phyloP scores from a whole-genome alignment of 2,113 vertebrate genomes.

The Atractosteus spatula region DNA sequence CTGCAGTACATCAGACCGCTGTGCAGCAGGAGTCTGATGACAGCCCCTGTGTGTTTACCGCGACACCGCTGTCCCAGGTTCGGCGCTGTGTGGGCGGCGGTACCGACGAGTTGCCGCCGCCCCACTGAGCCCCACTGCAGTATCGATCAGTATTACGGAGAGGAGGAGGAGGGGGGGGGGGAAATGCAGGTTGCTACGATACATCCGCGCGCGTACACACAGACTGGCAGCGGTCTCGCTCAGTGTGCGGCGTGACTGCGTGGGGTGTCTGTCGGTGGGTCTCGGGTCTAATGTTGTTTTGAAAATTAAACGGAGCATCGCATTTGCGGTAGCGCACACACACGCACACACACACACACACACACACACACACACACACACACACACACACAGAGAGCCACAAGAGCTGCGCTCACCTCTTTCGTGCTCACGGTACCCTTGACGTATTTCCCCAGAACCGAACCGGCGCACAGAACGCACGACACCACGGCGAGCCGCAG shows the following conservation, averaged over 20 bases:
- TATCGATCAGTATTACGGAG: constrained; percentile 19
- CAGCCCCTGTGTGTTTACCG: neutral
- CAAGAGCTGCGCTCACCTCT: constrained; percentile 51
- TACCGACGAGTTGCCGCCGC: constrained; percentile 48
- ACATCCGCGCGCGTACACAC: constrained; percentile 16
- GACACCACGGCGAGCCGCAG: constrained; percentile 57
- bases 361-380: constrained; percentile 9
- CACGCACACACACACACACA: neutral
- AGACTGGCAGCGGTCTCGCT: neutral
- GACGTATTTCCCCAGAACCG: constrained; percentile 67
- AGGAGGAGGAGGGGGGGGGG: constrained; percentile 8
- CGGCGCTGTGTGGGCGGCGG: constrained; percentile 33
- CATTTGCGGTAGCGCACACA: neutral
- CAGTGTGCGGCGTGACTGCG: too few relatives aligned
- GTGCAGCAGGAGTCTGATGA: too few relatives aligned
- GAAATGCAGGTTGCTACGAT: constrained; percentile 40
- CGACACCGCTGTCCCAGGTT: constrained; percentile 25
- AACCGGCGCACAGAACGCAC: constrained; percentile 55
- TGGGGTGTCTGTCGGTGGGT: too few relatives aligned
- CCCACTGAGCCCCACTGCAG: constrained; percentile 43
- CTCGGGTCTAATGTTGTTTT: too few relatives aligned
- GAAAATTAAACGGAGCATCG: too few relatives aligned
- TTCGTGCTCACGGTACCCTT: constrained; percentile 71
- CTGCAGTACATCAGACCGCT: too few relatives aligned
- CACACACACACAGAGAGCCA: constrained; percentile 4